Base-by-base conservation (phyloP, 2,113 vertebrate species). In the Butorides virescens region DNA sequence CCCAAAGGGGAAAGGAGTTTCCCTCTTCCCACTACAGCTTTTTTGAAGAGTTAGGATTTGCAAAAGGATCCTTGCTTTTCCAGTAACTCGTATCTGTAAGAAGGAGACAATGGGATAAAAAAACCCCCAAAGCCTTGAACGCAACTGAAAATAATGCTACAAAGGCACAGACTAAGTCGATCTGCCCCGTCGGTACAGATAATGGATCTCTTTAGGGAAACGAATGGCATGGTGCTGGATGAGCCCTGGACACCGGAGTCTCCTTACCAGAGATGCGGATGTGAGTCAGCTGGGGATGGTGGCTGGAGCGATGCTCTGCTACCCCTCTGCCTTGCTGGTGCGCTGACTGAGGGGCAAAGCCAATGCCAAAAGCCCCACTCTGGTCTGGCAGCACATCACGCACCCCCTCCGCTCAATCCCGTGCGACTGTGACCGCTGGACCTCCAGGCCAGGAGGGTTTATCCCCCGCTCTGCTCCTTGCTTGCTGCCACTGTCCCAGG, bases 341-440 rank as follows among this genome's bases (percentile, higher is more conserved):
- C n/a, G 27, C 34, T 11, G 42, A 46, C 27, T 46, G 9, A 1
- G 5, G 30, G n/a, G 42, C 85, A 82, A 50, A 49, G 36, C 13
- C 83, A 65, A 30, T 1, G 2, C 46, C 46, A 34, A 34, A 70
- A 90, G 12, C 49, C 13, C 27, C 36, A 5, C 27, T 52, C 39
- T 13, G 18, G 34, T 77, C 61, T 36, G 15, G 79, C 25, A 91
- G 63, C 37, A 39, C n/a, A 30, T 21, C 1, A 0, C 2, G 2
- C 42, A 42, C 12, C 39, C 29, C 32, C 2, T 15, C 20, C 4
- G 2, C 29, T 10, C 1, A 1, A 37, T 3, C 29, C 27, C 0
- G 1, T 17, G 52, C 3, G 2, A 13, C 79, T 67, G 49, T 0
- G 1, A 52, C 34, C 4, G 3, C 21, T 7, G 7, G 39, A 56